Evolutionary conservation across 2,113 vertebrate genomes (phyloP).

Genomic region (Pelecanus crispus): DNA sequence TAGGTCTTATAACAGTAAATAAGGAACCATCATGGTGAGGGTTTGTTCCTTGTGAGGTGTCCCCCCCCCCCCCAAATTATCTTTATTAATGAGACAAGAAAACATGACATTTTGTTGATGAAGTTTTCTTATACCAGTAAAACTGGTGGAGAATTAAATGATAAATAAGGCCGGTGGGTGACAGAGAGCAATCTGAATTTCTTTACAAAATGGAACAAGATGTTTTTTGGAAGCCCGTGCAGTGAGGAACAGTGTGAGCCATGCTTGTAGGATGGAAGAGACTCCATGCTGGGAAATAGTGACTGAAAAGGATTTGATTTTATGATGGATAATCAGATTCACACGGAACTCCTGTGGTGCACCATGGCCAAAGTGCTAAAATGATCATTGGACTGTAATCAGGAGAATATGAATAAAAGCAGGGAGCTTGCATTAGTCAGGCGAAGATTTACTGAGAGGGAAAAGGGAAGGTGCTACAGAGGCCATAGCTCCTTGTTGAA

Average conservation of each 20-base stretch:
- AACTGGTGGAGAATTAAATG: background rate
- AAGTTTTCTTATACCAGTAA: background rate
- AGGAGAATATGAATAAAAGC: constrained; percentile 19
- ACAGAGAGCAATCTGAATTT: background rate
- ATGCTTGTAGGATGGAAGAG: background rate
- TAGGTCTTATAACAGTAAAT: background rate
- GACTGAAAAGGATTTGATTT: constrained; percentile 36
- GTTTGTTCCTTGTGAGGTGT: background rate
- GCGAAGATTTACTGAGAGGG: background rate
- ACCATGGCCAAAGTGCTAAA: background rate
- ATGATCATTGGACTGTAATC: constrained; percentile 9
- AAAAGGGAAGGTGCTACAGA: background rate
- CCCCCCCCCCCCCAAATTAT: background rate
- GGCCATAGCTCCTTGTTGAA: background rate
- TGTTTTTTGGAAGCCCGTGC: background rate
- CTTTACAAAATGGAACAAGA: background rate
- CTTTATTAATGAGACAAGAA: background rate
- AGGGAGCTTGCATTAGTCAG: background rate
- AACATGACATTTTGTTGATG: background rate
- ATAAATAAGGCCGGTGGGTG: background rate
- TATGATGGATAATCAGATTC: constrained; percentile 35
- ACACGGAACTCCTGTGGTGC: accelerated
- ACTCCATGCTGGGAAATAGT: background rate
- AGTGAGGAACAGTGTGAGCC: background rate
- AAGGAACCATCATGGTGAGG: background rate